Percentiles rank a stretch among this genome's conserved stretches.
phyloP scores from a whole-genome alignment of 2,797 vertebrate genomes.

The Rhynchotus rufescens region DNA sequence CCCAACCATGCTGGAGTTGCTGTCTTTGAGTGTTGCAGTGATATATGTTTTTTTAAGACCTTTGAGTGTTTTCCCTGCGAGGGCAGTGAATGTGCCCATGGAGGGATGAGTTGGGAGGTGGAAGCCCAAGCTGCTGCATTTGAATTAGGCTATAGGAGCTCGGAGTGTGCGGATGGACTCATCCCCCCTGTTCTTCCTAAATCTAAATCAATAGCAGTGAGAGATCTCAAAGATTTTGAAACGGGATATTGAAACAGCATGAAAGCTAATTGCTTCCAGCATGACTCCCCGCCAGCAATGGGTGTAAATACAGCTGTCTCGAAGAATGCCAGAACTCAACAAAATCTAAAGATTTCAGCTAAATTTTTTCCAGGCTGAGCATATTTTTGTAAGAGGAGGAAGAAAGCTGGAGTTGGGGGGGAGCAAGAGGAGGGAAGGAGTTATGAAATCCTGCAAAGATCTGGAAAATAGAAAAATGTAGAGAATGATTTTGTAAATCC shows the following conservation, averaged over 20 bases:
- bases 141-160: slow-evolving; percentile 8
- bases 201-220: slow-evolving; percentile 34
- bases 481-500: background rate
- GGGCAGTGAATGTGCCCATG: background rate
- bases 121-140: background rate
- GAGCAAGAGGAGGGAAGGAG: background rate
- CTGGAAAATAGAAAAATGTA: background rate
- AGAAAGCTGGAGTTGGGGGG: background rate
- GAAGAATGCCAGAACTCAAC: slow-evolving; percentile 29
- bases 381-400: background rate
- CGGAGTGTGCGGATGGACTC: slow-evolving; percentile 6
- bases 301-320: slow-evolving; percentile 62
- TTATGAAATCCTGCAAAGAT: slow-evolving; percentile 26
- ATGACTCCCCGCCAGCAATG: slow-evolving; percentile 33
- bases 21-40: background rate
- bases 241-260: slow-evolving; percentile 41
- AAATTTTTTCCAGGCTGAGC: slow-evolving; percentile 34
- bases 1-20: background rate
- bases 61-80: background rate
- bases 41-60: background rate
- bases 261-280: slow-evolving; percentile 64
- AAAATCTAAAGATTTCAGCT: slow-evolving; percentile 46
- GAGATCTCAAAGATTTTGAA: slow-evolving; percentile 59
- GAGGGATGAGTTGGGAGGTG: background rate
- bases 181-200: background rate